Base-by-base conservation (phyloP, 2,113 vertebrate species). In the Limnothrissa miodon region DNA sequence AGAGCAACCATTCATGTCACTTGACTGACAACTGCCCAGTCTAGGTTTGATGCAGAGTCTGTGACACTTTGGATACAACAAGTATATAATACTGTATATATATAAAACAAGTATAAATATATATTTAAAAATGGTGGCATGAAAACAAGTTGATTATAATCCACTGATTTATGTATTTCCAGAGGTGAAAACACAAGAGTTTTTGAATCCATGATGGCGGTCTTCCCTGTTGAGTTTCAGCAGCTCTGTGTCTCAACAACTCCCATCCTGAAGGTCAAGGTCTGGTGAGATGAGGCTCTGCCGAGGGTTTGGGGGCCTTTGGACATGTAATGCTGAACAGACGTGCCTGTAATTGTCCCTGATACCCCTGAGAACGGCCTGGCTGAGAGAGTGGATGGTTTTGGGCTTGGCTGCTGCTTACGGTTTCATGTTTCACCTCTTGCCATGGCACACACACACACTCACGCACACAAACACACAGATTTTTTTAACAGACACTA, bases 291-390 rank as follows among this genome's bases (percentile, higher is more conserved):
- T 10, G 11, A 33, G 25, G 66, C 66, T 74, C 66, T 33, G 19
- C 0, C 13, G 66, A 74, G 66, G 66, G 25, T 33, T 74, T 39
- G 25, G 33, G 21, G 66, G 66, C 66, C 36, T 74, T 33, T 9
- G 29, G 66, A 33, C 29, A 17, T 13, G 33, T 74, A 74, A 74
- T 74, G 66, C 17, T 33, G 25, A 74, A 33, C 66, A 74, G 66
- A 74, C 66, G 25, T 74, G 66, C 25, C 66, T 9, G 15, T 33
- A 74, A 74, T 74, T 74, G 66, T 74, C 66, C 66, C 33, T 36
- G 29, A 36, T 74, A 74, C 66, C 66, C 66, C 66, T 74, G 66
- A 74, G 66, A 74, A 74, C 66, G 5, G 66, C 25, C 29, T 74
- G 3, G 10, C 33, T 36, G 29, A 33, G 29, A 56, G 53, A 36